Evolutionary conservation across 2,113 vertebrate genomes (phyloP).

Genomic region (Coregonus clupeaformis): DNA sequence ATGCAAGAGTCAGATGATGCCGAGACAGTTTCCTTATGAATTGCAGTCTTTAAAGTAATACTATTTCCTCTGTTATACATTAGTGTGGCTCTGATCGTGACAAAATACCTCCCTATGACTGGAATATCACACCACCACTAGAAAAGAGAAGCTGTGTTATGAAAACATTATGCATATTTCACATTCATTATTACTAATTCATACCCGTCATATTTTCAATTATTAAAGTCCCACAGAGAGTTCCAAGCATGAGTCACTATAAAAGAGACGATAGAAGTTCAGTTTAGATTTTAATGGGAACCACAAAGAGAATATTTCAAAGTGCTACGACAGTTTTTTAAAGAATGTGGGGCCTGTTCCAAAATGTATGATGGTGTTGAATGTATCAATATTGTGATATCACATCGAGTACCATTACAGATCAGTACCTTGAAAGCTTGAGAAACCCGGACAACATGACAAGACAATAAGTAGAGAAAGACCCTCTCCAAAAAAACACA

Average conservation of each 20-base stretch:
- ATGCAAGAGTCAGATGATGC: too few relatives aligned
- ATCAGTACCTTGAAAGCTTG: not conserved
- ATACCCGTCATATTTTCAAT: conserved; percentile 49
- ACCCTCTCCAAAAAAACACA: too few relatives aligned
- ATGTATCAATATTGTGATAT: conserved; percentile 21
- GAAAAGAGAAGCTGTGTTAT: conserved; percentile 20
- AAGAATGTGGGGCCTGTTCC: conserved; percentile 26
- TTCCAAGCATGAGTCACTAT: conserved; percentile 37
- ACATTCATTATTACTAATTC: conserved; percentile 55
- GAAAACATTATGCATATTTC: conserved; percentile 56
- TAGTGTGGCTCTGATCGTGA: conserved; percentile 34
- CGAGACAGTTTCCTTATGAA: too few relatives aligned
- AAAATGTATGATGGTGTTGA: conserved; percentile 47
- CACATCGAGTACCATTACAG: not conserved
- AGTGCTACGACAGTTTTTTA: conserved; percentile 18
- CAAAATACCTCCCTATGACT: conserved; percentile 23
- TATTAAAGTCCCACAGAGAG: conserved; percentile 50
- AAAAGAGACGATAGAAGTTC: conserved; percentile 26
- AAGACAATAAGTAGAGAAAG: not conserved
- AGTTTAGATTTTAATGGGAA: conserved; percentile 35
- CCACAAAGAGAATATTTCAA: conserved; percentile 52
- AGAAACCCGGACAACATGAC: not conserved
- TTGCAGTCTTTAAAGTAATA: too few relatives aligned
- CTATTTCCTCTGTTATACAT: conserved; percentile 34
- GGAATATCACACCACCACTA: conserved; percentile 8